phyloP scores from a whole-genome alignment of 2,113 vertebrate genomes.

The Megaceryle torquata region DNA sequence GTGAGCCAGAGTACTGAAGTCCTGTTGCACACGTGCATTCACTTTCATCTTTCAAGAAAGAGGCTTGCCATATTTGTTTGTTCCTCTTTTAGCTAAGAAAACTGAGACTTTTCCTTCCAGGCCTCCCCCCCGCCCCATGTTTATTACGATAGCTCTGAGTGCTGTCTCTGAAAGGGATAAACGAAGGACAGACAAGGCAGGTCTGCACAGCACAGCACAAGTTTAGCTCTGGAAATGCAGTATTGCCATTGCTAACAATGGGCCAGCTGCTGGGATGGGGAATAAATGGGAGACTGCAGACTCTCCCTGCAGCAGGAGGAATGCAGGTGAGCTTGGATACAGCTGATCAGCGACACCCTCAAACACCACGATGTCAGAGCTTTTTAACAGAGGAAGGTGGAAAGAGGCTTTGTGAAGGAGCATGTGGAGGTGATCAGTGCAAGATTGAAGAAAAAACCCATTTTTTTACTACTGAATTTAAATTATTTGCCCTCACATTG shows the following conservation, averaged over 20 bases:
- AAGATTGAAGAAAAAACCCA: too few relatives aligned
- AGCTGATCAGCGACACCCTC: not conserved
- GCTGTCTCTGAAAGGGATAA: not conserved
- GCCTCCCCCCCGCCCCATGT: not conserved
- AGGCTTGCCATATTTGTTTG: not conserved
- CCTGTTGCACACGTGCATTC: not conserved
- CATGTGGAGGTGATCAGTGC: not conserved
- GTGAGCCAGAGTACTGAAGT: not conserved
- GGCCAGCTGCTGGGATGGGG: not conserved
- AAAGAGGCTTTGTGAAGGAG: not conserved
- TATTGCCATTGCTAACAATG: not conserved
- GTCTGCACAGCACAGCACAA: not conserved
- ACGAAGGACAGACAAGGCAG: not conserved
- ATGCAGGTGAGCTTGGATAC: not conserved
- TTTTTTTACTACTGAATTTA: not conserved
- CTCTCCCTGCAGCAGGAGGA: not conserved
- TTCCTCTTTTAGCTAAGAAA: not conserved
- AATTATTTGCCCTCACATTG: constrained; percentile 20
- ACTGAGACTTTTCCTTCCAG: not conserved
- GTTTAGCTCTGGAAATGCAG: not conserved
- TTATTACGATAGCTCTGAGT: not conserved
- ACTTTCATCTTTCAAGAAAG: not conserved
- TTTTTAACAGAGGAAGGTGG: not conserved
- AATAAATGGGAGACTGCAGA: not conserved
- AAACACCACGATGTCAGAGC: not conserved